phyloP scores from a whole-genome alignment of 2,797 vertebrate species.

The Mionectes olivaceus region DNA sequence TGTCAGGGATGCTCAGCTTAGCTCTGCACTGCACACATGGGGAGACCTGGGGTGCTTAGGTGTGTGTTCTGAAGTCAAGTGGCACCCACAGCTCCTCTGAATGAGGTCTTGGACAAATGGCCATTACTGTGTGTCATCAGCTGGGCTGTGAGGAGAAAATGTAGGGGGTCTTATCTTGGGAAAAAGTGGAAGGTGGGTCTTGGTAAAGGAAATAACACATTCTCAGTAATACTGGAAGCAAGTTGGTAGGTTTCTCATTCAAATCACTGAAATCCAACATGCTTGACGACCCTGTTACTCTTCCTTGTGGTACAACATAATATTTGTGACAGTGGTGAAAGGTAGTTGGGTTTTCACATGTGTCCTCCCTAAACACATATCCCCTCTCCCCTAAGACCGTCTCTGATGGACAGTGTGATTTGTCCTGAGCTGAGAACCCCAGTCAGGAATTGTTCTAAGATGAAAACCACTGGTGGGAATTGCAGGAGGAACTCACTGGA shows the following conservation, averaged over 20 bases:
- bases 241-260: not conserved
- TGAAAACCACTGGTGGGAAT: too few relatives aligned
- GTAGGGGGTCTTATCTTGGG: not conserved
- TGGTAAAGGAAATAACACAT: not conserved
- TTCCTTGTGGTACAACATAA: not conserved
- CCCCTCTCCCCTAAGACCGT: not conserved
- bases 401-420: not conserved
- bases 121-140: not conserved
- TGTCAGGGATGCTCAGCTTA: not conserved
- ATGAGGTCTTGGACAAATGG: not conserved
- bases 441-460: not conserved
- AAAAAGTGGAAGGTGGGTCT: not conserved
- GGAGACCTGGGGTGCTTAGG: not conserved
- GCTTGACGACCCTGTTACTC: not conserved
- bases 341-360: not conserved
- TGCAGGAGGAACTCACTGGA: not conserved
- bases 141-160: not conserved
- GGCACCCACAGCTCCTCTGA: not conserved
- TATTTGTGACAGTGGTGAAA: not conserved
- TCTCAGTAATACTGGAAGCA: not conserved
- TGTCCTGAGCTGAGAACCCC: not conserved
- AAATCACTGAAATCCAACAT: not conserved
- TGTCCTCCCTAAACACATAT: not conserved
- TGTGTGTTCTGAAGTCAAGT: fast-evolving
- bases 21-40: not conserved